Evolutionary conservation across 2,888 invertebrate genomes (phyloP).

Genomic region (Baccha elongata): DNA sequence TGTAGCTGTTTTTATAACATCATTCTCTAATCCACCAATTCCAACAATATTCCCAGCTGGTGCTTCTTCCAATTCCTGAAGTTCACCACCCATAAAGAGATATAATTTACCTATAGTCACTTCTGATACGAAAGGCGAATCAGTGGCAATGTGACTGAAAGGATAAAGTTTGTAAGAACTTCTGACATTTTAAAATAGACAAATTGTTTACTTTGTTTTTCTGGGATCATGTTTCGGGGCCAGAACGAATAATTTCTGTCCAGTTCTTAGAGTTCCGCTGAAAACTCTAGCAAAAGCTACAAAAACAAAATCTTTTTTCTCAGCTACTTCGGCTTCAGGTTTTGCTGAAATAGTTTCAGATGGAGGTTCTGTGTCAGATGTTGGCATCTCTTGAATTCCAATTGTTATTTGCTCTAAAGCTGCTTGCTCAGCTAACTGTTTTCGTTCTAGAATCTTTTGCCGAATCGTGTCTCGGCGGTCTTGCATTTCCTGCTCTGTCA

Average conservation of each 20-base stretch:
- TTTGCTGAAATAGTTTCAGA: constrained; percentile 9
- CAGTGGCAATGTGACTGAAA: constrained; percentile 65
- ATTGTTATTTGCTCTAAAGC: constrained; percentile 75
- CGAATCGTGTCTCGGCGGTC: constrained; percentile 87
- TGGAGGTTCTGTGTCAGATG: constrained; percentile 22
- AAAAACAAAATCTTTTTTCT: constrained; percentile 85
- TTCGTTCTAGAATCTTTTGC: constrained; percentile 85
- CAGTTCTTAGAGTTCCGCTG: constrained; percentile 91
- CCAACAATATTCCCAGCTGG: constrained; percentile 96
- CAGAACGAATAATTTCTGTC: constrained; percentile 91
- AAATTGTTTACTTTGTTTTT: constrained; percentile 79
- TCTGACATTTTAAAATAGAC: too few species aligned
- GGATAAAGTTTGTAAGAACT: constrained; percentile 3
- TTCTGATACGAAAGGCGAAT: constrained; percentile 80
- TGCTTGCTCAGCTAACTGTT: constrained; percentile 75
- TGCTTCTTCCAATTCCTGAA: constrained; percentile 90
- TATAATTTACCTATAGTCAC: constrained; percentile 89
- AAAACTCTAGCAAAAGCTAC: constrained; percentile 97
- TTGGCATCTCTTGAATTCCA: constrained; percentile 77
- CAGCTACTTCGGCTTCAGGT: constrained; percentile 74
- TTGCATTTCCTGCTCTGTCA: constrained; percentile 89
- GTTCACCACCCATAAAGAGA: constrained; percentile 95
- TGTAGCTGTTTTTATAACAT: constrained; percentile 94
- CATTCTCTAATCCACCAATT: constrained; percentile 92
- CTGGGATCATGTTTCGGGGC: constrained; percentile 94